Evolutionary conservation across 2,113 vertebrate species (phyloP).

Genomic region (Heterocephalus glaber): DNA sequence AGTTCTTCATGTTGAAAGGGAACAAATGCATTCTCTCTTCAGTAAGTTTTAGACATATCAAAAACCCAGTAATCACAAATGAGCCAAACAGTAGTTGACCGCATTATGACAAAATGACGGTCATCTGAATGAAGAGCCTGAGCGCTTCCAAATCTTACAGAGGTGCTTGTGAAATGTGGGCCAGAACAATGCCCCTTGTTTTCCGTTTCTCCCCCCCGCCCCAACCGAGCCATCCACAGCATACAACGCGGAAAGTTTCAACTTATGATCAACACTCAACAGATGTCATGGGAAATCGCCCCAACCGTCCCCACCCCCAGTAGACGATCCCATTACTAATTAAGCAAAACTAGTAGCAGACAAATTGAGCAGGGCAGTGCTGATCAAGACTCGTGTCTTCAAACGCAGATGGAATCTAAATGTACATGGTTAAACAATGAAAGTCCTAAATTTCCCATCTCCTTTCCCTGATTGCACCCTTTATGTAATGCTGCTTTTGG

Average conservation of each 20-base stretch:
- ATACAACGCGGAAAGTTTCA: neutral
- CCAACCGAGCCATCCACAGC: neutral
- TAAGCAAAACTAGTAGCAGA: neutral
- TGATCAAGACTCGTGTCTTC: neutral
- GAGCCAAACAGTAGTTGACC: too few species aligned
- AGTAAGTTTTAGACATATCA: neutral
- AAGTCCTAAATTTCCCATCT: slow-evolving; percentile 55
- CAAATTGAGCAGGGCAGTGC: neutral
- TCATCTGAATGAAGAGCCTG: too few species aligned
- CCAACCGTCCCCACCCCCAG: neutral
- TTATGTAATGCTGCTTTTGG: slow-evolving; percentile 1
- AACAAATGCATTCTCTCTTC: accelerated
- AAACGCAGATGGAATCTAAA: slow-evolving; percentile 58
- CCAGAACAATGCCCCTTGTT: neutral
- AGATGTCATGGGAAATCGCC: accelerated
- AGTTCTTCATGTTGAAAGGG: neutral
- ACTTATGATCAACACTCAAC: accelerated
- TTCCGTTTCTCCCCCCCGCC: too few species aligned
- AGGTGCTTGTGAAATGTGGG: accelerated
- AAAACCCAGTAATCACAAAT: accelerated
- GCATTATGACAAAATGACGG: accelerated
- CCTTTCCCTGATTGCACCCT: slow-evolving; percentile 50
- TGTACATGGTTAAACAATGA: slow-evolving; percentile 46
- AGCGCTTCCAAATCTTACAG: neutral
- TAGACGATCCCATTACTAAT: neutral